These are phyloP conservation scores for Crioceris asparagi DNA, from an alignment of 2,888 invertebrate genomes.

Conservation along the genomic window DNA sequence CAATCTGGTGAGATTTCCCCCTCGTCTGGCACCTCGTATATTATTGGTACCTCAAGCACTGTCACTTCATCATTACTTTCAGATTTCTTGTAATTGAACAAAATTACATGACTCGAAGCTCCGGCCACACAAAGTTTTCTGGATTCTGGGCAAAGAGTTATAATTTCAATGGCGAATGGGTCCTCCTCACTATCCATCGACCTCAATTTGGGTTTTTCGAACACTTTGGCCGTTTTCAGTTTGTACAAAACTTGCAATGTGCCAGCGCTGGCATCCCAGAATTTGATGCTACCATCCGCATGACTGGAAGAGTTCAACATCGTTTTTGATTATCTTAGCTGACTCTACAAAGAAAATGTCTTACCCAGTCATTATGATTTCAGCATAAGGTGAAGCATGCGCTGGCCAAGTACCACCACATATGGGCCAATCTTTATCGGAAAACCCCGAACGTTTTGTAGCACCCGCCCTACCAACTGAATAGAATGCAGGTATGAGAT, in stretches of 20 bases:
- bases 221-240: conserved; percentile 90
- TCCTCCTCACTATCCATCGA: conserved; percentile 66
- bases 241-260: conserved; percentile 94
- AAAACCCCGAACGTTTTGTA: conserved; percentile 63
- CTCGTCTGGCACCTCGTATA: conserved; percentile 72
- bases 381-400: conserved; percentile 92
- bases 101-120: conserved; percentile 84
- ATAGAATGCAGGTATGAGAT: conserved; percentile 96
- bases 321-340: no score
- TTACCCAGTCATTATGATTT: conserved; percentile 96
- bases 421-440: conserved; percentile 92
- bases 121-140: conserved; percentile 82
- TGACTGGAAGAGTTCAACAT: conserved; percentile 48
- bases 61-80: conserved; percentile 66
- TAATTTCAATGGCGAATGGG: conserved; percentile 81
- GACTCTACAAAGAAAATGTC: conserved; percentile 5
- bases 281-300: conserved; percentile 96
- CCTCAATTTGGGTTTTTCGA: conserved; percentile 60
- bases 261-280: conserved; percentile 98
- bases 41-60: conserved; percentile 73
- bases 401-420: conserved; percentile 95
- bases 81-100: conserved; percentile 90
- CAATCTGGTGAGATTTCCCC: conserved; percentile 71
- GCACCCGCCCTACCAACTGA: conserved; percentile 73
- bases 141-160: conserved; percentile 90